Evolutionary conservation across 2,113 vertebrate species (phyloP), one percentile per base, ranked within the genome.

Genomic region (Stigmatopora argus): DNA sequence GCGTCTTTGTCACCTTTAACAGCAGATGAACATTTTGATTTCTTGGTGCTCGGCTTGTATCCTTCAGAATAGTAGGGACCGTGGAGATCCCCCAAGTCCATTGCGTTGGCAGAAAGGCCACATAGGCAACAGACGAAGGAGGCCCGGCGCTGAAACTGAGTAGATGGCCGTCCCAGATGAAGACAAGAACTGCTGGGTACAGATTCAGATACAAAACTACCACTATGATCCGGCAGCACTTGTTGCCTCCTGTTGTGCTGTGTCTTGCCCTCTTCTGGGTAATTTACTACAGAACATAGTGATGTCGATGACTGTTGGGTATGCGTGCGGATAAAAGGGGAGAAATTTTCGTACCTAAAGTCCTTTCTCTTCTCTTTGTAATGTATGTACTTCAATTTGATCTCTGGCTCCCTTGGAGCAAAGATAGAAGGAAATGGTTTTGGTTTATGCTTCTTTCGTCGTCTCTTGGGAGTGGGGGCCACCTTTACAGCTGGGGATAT

Each of bases 31-130:
- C 68, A 62, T 6, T 72, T 44, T 8, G 73, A 63, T 15, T 65
- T 61, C 81, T 89, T 90, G 57, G 79, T 18, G 18, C 49, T 74
- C 0, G 83, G 75, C 62, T 69, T 83, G 78, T 85, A 83, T 1
- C 88, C 90, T n/a, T 91, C 87, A 0, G 91, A 85, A 70, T 90
- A 93, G 62, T 92, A 93, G 0, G 92, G 92, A 1, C 92, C 92
- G 17, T 92, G 89, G 51, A 93, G 87, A 78, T 93, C 92, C 7
- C 92, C 92, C 63, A 92, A 51, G 77, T 92, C 90, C 75, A 89
- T 84, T 15, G 90, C 65, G n/a, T 93, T 93, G 62, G 92, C 89
- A 0, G 91, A 81, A 21, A 44, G 68, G 0, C 89, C 86, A 4
- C 92, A 93, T 12, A 93, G 78, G 78, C 90, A 92, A 78, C 92